A percentile compares a stretch with the other conserved stretches of the same genome.
phyloP scores from a whole-genome alignment of 2,888 invertebrate species.

The Rhynchonema sp. region DNA sequence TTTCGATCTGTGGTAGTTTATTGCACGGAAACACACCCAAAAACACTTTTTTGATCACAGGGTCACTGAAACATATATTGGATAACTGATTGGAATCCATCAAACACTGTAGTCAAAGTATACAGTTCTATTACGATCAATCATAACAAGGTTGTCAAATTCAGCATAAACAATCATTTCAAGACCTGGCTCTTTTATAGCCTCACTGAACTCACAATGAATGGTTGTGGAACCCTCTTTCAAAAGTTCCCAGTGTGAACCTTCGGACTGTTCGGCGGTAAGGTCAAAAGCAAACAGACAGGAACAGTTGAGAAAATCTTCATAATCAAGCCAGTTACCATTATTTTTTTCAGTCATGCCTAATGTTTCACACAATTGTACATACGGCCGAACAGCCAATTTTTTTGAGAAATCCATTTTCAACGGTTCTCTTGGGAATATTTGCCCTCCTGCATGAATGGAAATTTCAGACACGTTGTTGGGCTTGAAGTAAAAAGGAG shows the following conservation, averaged over 20 bases:
- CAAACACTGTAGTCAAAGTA: not conserved
- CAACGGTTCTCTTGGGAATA: not conserved
- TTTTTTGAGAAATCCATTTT: not conserved
- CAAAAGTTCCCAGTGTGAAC: not conserved
- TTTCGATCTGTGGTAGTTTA: not conserved
- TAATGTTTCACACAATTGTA: not conserved
- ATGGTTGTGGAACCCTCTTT: not conserved
- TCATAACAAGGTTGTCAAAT: conserved; percentile 1
- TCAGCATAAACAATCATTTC: conserved; percentile 2
- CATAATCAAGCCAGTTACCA: not conserved
- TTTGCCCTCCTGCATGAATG: not conserved
- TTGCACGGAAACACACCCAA: not conserved
- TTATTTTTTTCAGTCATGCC: not conserved
- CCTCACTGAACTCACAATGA: not conserved
- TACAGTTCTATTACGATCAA: not conserved
- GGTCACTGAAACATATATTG: not conserved
- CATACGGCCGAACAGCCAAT: not conserved
- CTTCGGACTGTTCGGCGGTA: not conserved
- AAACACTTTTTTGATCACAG: not conserved
- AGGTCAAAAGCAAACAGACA: conserved; percentile 2
- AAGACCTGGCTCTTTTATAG: not conserved
- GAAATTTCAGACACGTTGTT: not conserved
- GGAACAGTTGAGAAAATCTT: not conserved
- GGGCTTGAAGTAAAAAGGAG: not conserved
- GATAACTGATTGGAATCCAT: not conserved